Base-by-base conservation (phyloP, 1,140 invertebrate species). In the Heliconius eleuchia region DNA sequence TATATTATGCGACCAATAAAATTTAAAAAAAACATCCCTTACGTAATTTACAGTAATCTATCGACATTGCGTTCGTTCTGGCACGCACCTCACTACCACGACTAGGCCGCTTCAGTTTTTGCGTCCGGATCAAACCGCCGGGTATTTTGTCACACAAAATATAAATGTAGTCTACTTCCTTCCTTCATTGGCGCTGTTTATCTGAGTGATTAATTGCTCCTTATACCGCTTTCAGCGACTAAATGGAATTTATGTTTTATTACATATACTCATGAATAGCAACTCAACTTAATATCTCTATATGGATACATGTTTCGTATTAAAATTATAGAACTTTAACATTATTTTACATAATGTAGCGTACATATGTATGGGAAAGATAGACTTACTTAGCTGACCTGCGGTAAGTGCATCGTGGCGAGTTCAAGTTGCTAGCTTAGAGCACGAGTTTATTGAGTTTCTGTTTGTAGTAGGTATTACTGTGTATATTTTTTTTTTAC, bases 91-190 rank as follows among this genome's bases (percentile, higher is more conserved):
- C 60, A 81, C 52, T 88, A 74, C 91, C 90, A 91, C 39, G n/a
- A 37, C 80, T 78, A 83, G 81, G 80, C 84, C 86, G 91, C 90
- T 89, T 89, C 90, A 93, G 88, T 94, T 94, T 94, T 94, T 94
- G 89, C 89, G 88, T 92, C 89, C 91, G 91, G 91, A 92, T 94
- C 92, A 94, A 94, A 93, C 91, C 82, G 90, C 87, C 85, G 87
- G 89, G 91, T 91, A 94, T 94, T 94, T 94, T 94, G 92, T 94
- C 92, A 94, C 89, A 94, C 91, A 93, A 94, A 94, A 94, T 94
- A 94, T 94, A 94, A 94, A 94, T 88, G 91, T 92, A 84, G 89
- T 87, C 82, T 76, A 91, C 91, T 94, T 94, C 91, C 92, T 94
- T 94, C 92, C 92, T 90, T 92, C 92, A 94, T 94, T 91, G 92